Percentiles rank a stretch among this genome's conserved stretches.
Evolutionary conservation across 2,797 vertebrate species (phyloP).

Genomic region (Propithecus deckenii): DNA sequence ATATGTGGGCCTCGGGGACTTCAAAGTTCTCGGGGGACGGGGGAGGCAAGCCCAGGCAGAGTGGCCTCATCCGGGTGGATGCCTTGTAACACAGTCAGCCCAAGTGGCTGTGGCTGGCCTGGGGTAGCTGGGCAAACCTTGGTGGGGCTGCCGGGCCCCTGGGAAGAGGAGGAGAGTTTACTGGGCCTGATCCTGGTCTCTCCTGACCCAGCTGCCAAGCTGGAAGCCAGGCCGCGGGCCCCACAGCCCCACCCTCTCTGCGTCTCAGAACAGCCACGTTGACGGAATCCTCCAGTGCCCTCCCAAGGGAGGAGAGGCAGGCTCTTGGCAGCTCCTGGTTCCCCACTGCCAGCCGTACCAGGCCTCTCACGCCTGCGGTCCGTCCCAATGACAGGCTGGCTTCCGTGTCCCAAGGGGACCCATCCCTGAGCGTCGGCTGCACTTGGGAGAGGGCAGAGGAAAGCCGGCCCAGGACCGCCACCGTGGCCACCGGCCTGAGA

Average conservation of each 20-base stretch:
- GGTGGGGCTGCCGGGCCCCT: not conserved
- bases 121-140: not conserved
- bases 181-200: not conserved
- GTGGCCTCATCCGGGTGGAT: not conserved
- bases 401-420: not conserved
- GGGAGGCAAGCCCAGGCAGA: not conserved
- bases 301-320: not conserved
- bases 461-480: not conserved
- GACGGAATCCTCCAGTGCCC: constrained; percentile 38
- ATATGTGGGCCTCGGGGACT: constrained; percentile 77
- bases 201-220: not conserved
- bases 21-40: not conserved
- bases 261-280: constrained; percentile 56
- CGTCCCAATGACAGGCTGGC: constrained; percentile 62
- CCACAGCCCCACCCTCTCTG: not conserved
- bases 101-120: not conserved
- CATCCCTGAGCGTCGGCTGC: not conserved
- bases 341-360: not conserved
- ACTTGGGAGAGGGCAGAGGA: not conserved
- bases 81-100: not conserved
- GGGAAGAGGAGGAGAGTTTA: not conserved
- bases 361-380: constrained; percentile 58
- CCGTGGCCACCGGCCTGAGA: not conserved
- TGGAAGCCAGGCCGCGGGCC: not conserved
- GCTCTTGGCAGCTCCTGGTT: constrained; percentile 11